phyloP scores from a whole-genome alignment of 2,113 vertebrate genomes.

The Monarcha castaneiventris region DNA sequence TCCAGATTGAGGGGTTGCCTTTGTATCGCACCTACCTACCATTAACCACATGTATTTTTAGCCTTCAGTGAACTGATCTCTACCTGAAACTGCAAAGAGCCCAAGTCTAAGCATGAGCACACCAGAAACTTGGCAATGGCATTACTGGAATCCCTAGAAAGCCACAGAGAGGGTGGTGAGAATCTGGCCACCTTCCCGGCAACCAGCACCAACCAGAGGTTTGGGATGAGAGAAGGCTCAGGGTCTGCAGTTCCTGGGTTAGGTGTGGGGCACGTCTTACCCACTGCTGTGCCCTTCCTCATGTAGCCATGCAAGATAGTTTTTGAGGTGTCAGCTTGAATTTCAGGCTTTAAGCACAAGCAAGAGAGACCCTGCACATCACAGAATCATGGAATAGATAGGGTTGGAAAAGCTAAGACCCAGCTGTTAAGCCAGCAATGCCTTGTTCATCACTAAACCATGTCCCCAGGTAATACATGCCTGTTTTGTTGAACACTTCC shows the following conservation, averaged over 20 bases:
- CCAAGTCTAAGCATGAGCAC: neutral
- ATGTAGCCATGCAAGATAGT: accelerated
- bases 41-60: neutral
- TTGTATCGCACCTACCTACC: neutral
- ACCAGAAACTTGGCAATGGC: neutral
- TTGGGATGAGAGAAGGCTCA: neutral
- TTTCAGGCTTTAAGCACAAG: neutral
- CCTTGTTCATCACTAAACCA: neutral
- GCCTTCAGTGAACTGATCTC: neutral
- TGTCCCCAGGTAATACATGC: accelerated
- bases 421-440: neutral
- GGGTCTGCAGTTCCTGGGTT: neutral
- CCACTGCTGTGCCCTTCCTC: neutral
- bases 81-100: neutral
- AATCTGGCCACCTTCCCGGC: neutral
- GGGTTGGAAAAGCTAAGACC: neutral
- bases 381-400: neutral
- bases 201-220: neutral
- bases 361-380: neutral
- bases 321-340: neutral
- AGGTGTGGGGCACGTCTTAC: neutral
- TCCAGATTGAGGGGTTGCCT: neutral
- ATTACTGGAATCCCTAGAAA: neutral
- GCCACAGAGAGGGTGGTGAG: neutral
- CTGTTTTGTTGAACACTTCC: neutral